Percentiles rank a stretch among this genome's conserved stretches.
Conservation (phyloP, 1,140 invertebrate species). For the Cecropterus lyciades region DNA sequence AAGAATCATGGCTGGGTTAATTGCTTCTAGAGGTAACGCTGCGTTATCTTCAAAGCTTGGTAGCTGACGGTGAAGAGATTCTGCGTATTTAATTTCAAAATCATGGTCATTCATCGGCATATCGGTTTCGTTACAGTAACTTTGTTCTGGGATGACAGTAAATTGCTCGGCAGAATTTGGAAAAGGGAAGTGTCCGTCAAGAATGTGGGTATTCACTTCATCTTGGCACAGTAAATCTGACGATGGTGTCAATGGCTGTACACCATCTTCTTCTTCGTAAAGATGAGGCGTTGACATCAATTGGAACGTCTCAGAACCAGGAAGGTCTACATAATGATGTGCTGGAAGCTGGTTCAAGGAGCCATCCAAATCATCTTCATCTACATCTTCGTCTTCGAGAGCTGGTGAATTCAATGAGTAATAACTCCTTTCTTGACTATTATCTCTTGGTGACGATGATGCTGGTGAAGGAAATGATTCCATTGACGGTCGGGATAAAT, state of each 20-base stretch:
- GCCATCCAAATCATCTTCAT: constrained; percentile 73
- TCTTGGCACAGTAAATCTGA: constrained; percentile 79
- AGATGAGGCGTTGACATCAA: constrained; percentile 74
- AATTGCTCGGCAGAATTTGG: constrained; percentile 78
- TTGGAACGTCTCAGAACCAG: constrained; percentile 71
- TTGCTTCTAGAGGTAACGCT: constrained; percentile 56
- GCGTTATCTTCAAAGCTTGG: constrained; percentile 54
- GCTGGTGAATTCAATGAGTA: constrained; percentile 76
- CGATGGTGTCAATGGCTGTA: constrained; percentile 75
- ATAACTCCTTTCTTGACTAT: constrained; percentile 80
- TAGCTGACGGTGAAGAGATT: constrained; percentile 66
- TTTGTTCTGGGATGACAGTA: constrained; percentile 77
- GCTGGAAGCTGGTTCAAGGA: constrained; percentile 57
- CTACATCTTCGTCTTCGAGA: constrained; percentile 76
- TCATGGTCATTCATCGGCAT: constrained; percentile 60
- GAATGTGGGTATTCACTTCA: constrained; percentile 66
- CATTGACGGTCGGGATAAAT: constrained; percentile 68
- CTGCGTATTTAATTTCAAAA: constrained; percentile 76
- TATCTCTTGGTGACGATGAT: constrained; percentile 79
- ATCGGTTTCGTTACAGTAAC: constrained; percentile 63
- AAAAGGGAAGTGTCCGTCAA: constrained; percentile 75
- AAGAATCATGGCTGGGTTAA: constrained; percentile 68
- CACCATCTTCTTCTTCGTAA: constrained; percentile 80
- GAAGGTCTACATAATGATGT: constrained; percentile 66
- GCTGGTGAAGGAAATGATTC: constrained; percentile 82